Base-by-base conservation (phyloP, 53 echinoderm and acorn worm genomes). In the Hippasteria phrygiana region DNA sequence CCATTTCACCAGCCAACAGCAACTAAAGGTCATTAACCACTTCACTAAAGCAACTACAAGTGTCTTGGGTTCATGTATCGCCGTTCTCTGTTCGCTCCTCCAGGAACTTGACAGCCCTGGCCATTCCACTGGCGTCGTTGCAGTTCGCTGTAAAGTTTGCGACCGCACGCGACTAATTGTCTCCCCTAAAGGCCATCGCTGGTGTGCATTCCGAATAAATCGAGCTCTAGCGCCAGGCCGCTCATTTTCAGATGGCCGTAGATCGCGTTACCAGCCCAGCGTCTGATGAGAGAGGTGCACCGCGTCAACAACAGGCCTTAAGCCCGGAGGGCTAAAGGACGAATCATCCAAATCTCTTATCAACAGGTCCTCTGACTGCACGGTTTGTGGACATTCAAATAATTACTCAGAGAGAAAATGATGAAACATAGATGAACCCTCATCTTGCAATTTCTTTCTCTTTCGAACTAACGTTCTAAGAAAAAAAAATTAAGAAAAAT, bases 131-230 rank as follows among this genome's bases (percentile, higher is more conserved):
- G 82, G 66, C 82, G 66, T 64, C 82, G 14, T 34, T 46, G 12
- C 43, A 43, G 20, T 82, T 63, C 65, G 65, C 45, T 31, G 82
- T 34, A 31, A 65, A 82, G 7, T 65, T 82, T 82, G 65, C 66
- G 65, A 45, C 32, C 31, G 55, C 78, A 78, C 56, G 78, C 55
- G 35, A 82, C 29, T 22, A 13, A 18, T 12, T 74, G 20, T 13
- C 17, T 5, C 17, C 46, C 66, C 66, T 22, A n/a, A 65, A 24
- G 66, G 82, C 63, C 63, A 41, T 26, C 5, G 35, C 14, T 18
- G 82, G 66, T 46, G 43, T 82, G 64, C 82, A 65, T 53, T 53
- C 24, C 77, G 54, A 45, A 28, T 24, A 80, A 42, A 62, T 80
- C 42, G 62, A 81, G 65, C 33, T n/a, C n/a, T 13, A 63, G 40